Base-by-base conservation (phyloP, 1,140 invertebrate species). In the Heliconius melpomene region DNA sequence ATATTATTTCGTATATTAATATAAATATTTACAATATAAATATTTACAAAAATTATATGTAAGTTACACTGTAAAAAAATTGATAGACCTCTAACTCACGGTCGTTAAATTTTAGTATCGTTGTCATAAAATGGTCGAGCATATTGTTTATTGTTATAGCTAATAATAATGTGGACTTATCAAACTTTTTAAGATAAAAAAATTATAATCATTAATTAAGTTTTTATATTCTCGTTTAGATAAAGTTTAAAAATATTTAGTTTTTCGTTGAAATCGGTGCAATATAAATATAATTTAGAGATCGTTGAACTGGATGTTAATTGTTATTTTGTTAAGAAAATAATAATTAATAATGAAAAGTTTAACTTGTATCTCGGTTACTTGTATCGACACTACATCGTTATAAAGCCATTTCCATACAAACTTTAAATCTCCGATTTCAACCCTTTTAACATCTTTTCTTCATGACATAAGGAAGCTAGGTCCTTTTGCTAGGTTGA, bases 151-250 rank as follows among this genome's bases (percentile, higher is more conserved):
- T 26, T 66, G 23, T 26, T 66, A 26, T 66, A 26, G 60, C n/a
- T 66, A 26, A 66, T 66, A 26, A 29, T 26, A 66, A 26, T 29
- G 3, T 66, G 0, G 16, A 16, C 3, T 13, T 26, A 66, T 66
- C 60, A 26, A 66, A 66, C 11, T 29, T 66, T 66, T 66, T 11
- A 66, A 66, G 23, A 66, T 66, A 29, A 66, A 66, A 66, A 13
- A 66, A 13, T 66, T 29, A 66, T 16, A 16, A 29, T 66, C 60
- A 16, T 23, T 60, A 60, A 60, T 60, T 66, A 66, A 66, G 60
- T 66, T 66, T 66, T 66, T 66, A 66, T 66, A 66, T 26, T 29
- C 60, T 29, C 23, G 60, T 66, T 66, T 29, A 16, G 23, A 66
- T 66, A 66, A 11, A 66, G 60, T 13, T 29, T 1, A 1, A 29